Evolutionary conservation across 2,888 invertebrate genomes (phyloP).

Genomic region (Oasisia sp.): DNA sequence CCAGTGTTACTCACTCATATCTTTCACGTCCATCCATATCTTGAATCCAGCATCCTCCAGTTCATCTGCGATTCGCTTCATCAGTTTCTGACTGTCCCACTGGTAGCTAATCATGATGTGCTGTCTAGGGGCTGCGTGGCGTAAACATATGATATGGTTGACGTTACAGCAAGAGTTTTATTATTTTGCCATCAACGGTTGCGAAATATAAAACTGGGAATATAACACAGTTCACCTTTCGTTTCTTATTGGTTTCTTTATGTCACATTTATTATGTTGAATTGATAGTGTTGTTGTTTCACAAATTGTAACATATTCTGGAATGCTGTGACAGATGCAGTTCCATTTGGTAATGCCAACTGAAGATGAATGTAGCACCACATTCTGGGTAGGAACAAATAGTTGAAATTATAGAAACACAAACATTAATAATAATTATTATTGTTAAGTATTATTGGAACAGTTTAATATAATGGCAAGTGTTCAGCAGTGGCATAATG

Average conservation of each 20-base stretch:
- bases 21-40: slow-evolving; percentile 63
- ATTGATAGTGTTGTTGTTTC: background rate
- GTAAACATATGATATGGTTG: background rate
- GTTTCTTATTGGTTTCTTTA: too few species aligned
- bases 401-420: background rate
- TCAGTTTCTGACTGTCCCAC: slow-evolving; percentile 53
- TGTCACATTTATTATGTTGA: background rate
- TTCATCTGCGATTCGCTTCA: slow-evolving; percentile 48
- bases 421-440: background rate
- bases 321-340: background rate
- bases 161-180: background rate
- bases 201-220: too few species aligned
- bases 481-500: too few species aligned
- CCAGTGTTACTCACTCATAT: slow-evolving; percentile 46
- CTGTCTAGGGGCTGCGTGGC: background rate
- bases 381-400: background rate
- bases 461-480: too few species aligned
- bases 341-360: background rate
- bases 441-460: too few species aligned
- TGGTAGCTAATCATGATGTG: slow-evolving; percentile 61
- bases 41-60: slow-evolving; percentile 56
- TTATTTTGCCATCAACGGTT: too few species aligned
- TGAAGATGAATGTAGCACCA: background rate
- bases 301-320: background rate
- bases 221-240: too few species aligned